Evolutionary conservation across 2,888 invertebrate species (phyloP).

Genomic region (Bombylius discolor): DNA sequence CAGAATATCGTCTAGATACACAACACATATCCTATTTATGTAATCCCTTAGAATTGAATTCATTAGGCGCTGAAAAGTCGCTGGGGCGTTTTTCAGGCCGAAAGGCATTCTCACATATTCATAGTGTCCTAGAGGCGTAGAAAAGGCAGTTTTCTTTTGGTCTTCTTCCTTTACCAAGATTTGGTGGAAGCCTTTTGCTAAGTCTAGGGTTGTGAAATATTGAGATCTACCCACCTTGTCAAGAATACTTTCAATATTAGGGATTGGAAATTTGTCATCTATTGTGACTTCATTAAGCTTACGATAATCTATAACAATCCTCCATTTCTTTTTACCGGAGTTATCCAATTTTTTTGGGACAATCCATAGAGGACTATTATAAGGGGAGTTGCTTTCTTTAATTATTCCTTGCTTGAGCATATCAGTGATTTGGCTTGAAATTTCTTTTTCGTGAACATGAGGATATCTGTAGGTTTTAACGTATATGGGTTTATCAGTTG

Average conservation of each 20-base stretch:
- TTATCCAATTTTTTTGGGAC: slow-evolving; percentile 7
- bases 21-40: slow-evolving; percentile 11
- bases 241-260: slow-evolving; percentile 6
- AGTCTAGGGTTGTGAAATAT: slow-evolving; percentile 8
- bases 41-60: slow-evolving; percentile 11
- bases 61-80: slow-evolving; percentile 12
- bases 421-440: slow-evolving; percentile 8
- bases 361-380: slow-evolving; percentile 6
- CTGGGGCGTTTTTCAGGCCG: slow-evolving; percentile 10
- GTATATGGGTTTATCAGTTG: slow-evolving; percentile 3
- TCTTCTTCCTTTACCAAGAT: background rate
- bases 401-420: slow-evolving; percentile 16
- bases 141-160: slow-evolving; percentile 5
- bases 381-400: slow-evolving; percentile 5
- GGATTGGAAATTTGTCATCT: slow-evolving; percentile 8
- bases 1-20: slow-evolving; percentile 12
- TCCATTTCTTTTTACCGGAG: slow-evolving; percentile 1
- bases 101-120: slow-evolving; percentile 9
- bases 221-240: slow-evolving; percentile 9
- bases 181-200: slow-evolving; percentile 2
- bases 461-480: slow-evolving; percentile 1
- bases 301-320: background rate
- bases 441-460: background rate
- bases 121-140: slow-evolving; percentile 5
- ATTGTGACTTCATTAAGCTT: slow-evolving; percentile 5